A percentile compares a stretch with the other conserved stretches of the same genome.
phyloP scores from a whole-genome alignment of 2,113 vertebrate species.

The Entomyzon cyanotis region DNA sequence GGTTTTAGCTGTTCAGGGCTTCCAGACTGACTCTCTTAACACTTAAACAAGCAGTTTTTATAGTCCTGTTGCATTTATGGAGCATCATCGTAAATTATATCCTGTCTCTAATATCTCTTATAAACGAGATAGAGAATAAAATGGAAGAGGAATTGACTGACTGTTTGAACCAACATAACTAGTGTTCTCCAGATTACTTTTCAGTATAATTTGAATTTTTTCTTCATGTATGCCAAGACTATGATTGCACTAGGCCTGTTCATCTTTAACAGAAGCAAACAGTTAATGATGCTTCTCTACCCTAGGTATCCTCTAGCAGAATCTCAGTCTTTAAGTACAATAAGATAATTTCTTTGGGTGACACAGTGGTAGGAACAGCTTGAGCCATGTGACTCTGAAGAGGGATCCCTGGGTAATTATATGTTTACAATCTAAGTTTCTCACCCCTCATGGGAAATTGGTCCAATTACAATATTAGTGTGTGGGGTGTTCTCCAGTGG shows the following conservation, averaged over 20 bases:
- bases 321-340: neutral
- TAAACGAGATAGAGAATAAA: neutral
- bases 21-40: neutral
- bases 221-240: neutral
- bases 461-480: neutral
- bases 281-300: neutral
- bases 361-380: neutral
- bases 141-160: neutral
- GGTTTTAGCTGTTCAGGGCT: neutral
- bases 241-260: neutral
- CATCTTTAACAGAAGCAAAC: neutral
- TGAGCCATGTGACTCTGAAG: neutral
- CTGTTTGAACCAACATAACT: neutral
- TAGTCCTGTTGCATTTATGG: rapidly evolving
- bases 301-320: neutral
- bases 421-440: neutral
- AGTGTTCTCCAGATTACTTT: neutral
- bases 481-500: neutral
- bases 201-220: neutral
- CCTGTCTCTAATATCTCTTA: neutral
- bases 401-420: neutral
- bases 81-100: neutral
- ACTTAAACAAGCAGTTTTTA: neutral
- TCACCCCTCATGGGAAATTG: neutral
- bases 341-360: neutral